A percentile compares a stretch with the other conserved stretches of the same genome.
Evolutionary conservation across 2,888 invertebrate genomes (phyloP).

Genomic region (Lordiphosa fenestrarum): DNA sequence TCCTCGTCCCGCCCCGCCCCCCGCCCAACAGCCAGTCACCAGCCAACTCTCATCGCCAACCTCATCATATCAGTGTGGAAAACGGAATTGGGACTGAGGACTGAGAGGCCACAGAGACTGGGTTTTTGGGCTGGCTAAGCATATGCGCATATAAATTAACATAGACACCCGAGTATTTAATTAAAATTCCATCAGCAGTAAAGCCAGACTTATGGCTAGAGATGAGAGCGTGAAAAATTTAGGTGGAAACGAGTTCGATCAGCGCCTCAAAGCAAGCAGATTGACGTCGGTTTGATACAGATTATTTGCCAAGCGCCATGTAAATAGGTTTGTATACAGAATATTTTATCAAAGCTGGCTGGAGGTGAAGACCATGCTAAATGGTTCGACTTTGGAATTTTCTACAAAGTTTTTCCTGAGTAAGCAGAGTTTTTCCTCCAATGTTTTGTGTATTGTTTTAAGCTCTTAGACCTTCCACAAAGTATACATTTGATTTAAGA

Average conservation of each 20-base stretch:
- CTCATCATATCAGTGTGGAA: slow-evolving; percentile 37
- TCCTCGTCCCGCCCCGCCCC: neutral
- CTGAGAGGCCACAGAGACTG: slow-evolving; percentile 4
- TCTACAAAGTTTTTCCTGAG: no score
- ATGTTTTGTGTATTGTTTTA: no score
- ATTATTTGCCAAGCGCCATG: no score
- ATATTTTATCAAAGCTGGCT: no score
- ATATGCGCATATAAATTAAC: slow-evolving; percentile 75
- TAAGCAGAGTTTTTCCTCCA: no score
- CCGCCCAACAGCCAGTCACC: neutral
- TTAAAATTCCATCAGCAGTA: slow-evolving; percentile 70
- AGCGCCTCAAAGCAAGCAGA: no score
- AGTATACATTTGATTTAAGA: no score
- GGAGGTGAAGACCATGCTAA: no score
- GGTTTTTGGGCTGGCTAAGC: slow-evolving; percentile 50
- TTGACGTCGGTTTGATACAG: neutral
- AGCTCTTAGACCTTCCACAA: no score
- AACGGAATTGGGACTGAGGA: slow-evolving; percentile 12
- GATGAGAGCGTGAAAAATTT: slow-evolving; percentile 1
- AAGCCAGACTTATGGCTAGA: slow-evolving; percentile 20
- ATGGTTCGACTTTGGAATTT: no score
- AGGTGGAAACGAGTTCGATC: no score
- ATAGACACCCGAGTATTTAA: slow-evolving; percentile 74
- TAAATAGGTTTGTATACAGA: no score
- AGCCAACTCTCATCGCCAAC: slow-evolving; percentile 11